Conservation (phyloP, 1,140 invertebrate genomes). For the Drosophila erecta region DNA sequence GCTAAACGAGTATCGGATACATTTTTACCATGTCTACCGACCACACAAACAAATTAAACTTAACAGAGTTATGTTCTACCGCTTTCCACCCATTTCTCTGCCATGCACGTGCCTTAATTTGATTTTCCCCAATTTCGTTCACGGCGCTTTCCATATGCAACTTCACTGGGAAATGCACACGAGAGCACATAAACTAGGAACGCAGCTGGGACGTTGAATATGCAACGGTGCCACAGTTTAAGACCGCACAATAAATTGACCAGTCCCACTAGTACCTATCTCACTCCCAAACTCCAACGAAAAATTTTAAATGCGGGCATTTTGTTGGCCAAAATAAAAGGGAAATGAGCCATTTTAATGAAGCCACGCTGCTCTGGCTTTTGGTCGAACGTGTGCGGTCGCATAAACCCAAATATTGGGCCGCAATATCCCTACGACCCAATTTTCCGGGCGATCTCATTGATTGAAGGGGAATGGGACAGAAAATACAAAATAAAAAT, state of each 20-base stretch:
- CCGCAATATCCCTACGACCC: slow-evolving; percentile 29
- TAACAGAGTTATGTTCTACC: neutral
- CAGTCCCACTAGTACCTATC: neutral
- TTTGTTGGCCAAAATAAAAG: slow-evolving; percentile 16
- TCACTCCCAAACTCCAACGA: too few relatives aligned
- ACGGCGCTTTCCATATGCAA: neutral
- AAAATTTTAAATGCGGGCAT: slow-evolving; percentile 7
- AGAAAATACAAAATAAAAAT: slow-evolving; percentile 1
- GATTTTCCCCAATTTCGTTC: slow-evolving; percentile 35
- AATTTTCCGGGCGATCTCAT: slow-evolving; percentile 19
- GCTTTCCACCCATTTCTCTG: neutral
- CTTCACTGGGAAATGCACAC: neutral
- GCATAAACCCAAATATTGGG: slow-evolving; percentile 11
- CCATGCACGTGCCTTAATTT: slow-evolving; percentile 35
- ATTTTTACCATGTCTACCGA: neutral
- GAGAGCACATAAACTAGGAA: slow-evolving; percentile 7
- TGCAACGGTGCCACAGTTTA: slow-evolving; percentile 51
- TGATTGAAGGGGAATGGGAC: slow-evolving; percentile 26
- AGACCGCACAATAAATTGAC: slow-evolving; percentile 57
- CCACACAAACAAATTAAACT: slow-evolving; percentile 11
- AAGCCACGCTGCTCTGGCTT: slow-evolving; percentile 13
- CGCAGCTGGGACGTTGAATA: slow-evolving; percentile 50
- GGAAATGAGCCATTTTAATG: slow-evolving; percentile 39
- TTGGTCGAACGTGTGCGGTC: slow-evolving; percentile 10
- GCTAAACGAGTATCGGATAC: neutral